Evolutionary conservation across 1,140 invertebrate species (phyloP), one percentile per base, ranked within the genome.

Genomic region (Micrasema minimum): DNA sequence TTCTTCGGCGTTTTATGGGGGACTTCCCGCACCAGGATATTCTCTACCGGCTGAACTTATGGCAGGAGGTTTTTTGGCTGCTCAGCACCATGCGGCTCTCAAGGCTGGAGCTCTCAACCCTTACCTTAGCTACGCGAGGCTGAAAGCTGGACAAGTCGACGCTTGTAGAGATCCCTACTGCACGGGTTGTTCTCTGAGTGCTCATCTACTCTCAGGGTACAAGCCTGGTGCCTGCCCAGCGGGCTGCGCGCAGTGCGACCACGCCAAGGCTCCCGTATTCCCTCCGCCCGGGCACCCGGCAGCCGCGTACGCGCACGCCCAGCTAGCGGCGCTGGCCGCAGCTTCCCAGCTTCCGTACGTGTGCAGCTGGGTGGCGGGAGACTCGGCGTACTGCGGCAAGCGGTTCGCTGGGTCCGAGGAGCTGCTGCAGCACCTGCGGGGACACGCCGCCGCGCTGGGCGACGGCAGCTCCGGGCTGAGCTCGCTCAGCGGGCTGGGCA

Each of bases 321-420:
- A 92, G 77, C 78, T 92, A 46, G 90, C 91, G 0, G 91, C 91
- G 0, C 75, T 93, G 41, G 90, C 91, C 0, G 90, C 90, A 0
- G 90, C 90, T 6, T 90, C 90, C 0, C 90, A 91, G 75, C 80
- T 93, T 65, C 92, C 93, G 0, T 93, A 93, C 78, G 90, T 96
- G 0, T 97, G 95, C 81, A 96, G 92, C 79, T 97, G 96, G 95
- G 93, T 97, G 76, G 91, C 91, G 9, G 92, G 92, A 14, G 94
- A 96, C 79, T 89, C 90, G 0, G 87, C 90, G 0, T 96, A 96
- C 77, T 97, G 96, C 79, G 96, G 96, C 20, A 97, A 98, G 79
- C 83, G 94, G 45, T 97, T 97, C 79, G 83, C 88, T 11, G 91
- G 90, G 46, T 95, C 95, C 0, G 96, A 97, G 74, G 96, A 98